Percentiles rank a stretch among this genome's conserved stretches.
These are phyloP conservation scores for Reticulitermes lucifugus DNA, from an alignment of 2,888 invertebrate genomes.

Conservation along the genomic window DNA sequence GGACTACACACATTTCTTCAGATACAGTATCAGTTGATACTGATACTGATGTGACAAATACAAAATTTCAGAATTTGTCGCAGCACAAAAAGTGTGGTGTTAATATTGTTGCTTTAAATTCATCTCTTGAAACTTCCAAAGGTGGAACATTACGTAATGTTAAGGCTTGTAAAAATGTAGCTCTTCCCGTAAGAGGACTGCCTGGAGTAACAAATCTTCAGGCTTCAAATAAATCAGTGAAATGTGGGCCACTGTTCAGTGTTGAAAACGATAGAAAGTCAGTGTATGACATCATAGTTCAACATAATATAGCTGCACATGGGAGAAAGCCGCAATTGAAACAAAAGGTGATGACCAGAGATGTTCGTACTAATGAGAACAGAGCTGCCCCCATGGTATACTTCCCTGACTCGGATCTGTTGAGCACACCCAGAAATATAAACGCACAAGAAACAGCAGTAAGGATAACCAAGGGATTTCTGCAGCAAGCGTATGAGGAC, in stretches of 20 bases:
- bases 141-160: not conserved
- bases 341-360: not conserved
- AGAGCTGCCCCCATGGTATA: not conserved
- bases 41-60: not conserved
- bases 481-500: not conserved
- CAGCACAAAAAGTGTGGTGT: not conserved
- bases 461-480: not conserved
- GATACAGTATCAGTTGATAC: not conserved
- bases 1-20: not conserved
- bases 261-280: not conserved
- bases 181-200: not conserved
- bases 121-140: not conserved
- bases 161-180: not conserved
- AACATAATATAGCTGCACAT: slow-evolving; percentile 15
- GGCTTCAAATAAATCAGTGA: not conserved
- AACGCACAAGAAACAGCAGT: not conserved
- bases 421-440: not conserved
- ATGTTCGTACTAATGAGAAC: not conserved
- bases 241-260: not conserved
- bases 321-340: not conserved
- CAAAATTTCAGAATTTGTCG: not conserved
- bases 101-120: not conserved
- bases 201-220: not conserved
- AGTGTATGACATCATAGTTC: slow-evolving; percentile 12
- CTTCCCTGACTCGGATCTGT: not conserved